Percentiles rank a stretch among this genome's conserved stretches.
phyloP scores from a whole-genome alignment of 2,888 invertebrate species.

The Atherix ibis region DNA sequence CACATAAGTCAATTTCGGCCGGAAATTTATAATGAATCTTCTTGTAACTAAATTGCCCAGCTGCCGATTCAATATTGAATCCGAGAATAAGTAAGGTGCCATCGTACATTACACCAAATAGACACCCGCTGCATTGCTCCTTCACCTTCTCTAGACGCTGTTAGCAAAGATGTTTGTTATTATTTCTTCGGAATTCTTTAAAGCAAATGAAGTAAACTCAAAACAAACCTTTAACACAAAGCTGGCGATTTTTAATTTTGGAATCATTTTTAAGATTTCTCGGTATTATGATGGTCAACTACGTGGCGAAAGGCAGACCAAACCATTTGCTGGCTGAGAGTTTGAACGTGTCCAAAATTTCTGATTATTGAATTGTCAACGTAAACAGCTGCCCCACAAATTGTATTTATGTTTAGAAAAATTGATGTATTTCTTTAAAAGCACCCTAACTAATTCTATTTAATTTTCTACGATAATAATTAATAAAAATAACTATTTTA shows the following conservation, averaged over 20 bases:
- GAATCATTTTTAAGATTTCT: slow-evolving; percentile 47
- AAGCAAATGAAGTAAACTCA: slow-evolving; percentile 11
- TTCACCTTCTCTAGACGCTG: slow-evolving; percentile 52
- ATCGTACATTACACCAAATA: slow-evolving; percentile 61
- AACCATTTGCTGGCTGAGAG: too few species aligned
- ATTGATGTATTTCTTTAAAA: too few species aligned
- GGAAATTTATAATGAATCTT: slow-evolving; percentile 48
- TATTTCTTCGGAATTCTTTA: not conserved
- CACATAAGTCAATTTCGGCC: slow-evolving; percentile 62
- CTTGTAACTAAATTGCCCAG: slow-evolving; percentile 35
- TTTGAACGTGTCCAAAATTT: too few species aligned
- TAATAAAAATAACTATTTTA: too few species aligned
- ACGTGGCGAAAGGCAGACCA: too few species aligned
- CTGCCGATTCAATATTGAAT: slow-evolving; percentile 45
- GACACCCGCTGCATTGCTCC: slow-evolving; percentile 47
- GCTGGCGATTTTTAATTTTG: slow-evolving; percentile 55
- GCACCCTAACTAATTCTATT: too few species aligned
- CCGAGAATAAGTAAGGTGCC: slow-evolving; percentile 53
- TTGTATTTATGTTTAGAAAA: too few species aligned
- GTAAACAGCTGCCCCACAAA: too few species aligned
- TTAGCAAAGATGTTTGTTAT: slow-evolving; percentile 15
- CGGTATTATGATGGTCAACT: not conserved
- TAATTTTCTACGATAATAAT: too few species aligned
- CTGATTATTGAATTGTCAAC: too few species aligned
- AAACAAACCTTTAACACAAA: slow-evolving; percentile 51